phyloP scores from a whole-genome alignment of 1,140 invertebrate genomes.

The Procambarus virginalis region DNA sequence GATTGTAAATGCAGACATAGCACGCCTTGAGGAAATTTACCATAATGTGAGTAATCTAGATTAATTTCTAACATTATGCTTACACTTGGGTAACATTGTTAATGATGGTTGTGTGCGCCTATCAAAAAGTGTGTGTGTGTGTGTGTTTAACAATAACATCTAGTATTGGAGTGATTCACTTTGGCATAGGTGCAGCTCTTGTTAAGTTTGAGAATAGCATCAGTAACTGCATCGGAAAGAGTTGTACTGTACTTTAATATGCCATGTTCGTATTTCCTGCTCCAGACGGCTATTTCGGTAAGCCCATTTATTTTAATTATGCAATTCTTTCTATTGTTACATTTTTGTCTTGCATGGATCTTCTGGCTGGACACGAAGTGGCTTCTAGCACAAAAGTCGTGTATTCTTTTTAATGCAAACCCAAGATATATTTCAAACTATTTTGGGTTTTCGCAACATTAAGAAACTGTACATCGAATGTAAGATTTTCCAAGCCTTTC shows the following conservation, averaged over 20 bases:
- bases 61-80: background rate
- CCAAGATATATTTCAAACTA: too few species aligned
- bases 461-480: too few species aligned
- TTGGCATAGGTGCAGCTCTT: background rate
- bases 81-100: background rate
- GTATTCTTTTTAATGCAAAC: too few species aligned
- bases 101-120: background rate
- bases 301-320: background rate
- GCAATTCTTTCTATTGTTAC: background rate
- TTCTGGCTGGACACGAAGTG: background rate
- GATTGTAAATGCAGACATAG: conserved; percentile 80
- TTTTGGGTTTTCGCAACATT: too few species aligned
- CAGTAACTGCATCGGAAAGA: background rate
- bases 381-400: too few species aligned
- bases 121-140: background rate
- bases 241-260: background rate
- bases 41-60: conserved; percentile 31
- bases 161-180: background rate
- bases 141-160: background rate
- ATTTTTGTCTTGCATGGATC: background rate
- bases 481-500: background rate
- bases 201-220: background rate
- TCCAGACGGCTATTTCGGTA: background rate
- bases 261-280: background rate
- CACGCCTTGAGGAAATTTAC: conserved; percentile 72